Evolutionary conservation across 2,797 vertebrate species (phyloP).

Genomic region (Babyrousa celebensis): DNA sequence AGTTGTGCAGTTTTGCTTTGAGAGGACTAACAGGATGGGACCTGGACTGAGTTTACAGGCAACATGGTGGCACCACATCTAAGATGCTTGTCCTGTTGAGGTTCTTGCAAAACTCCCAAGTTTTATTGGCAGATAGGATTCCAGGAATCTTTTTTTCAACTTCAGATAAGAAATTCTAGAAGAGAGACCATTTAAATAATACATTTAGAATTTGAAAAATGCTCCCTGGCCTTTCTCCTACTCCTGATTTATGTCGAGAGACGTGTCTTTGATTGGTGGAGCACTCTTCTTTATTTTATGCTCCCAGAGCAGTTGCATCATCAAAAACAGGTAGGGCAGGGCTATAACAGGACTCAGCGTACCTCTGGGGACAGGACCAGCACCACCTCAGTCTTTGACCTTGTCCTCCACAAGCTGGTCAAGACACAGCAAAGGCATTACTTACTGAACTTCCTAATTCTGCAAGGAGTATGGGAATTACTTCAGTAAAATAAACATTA

Average conservation of each 20-base stretch:
- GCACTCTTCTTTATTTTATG: not conserved
- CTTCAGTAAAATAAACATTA: constrained; percentile 51
- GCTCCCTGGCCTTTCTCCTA: not conserved
- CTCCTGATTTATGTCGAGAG: not conserved
- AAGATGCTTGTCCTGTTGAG: not conserved
- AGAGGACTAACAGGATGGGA: not conserved
- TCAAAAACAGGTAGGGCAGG: not conserved
- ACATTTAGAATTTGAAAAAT: constrained; percentile 53
- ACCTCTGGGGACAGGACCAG: fast-evolving
- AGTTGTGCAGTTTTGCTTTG: not conserved
- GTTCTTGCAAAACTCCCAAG: constrained; percentile 14
- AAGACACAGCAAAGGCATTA: not conserved
- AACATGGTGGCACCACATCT: not conserved
- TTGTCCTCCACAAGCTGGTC: not conserved
- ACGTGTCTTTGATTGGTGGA: not conserved
- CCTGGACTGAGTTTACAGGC: not conserved
- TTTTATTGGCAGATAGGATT: constrained; percentile 29
- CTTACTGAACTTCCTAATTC: not conserved
- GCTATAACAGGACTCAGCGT: not conserved
- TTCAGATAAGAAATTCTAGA: constrained; percentile 63
- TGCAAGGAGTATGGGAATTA: constrained; percentile 49
- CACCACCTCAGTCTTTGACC: not conserved
- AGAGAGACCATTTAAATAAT: not conserved
- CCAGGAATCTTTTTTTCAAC: constrained; percentile 31
- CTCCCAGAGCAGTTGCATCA: not conserved